A percentile compares a stretch with the other conserved stretches of the same genome.
These are phyloP conservation scores for Momotus momota DNA, from an alignment of 2,797 vertebrate species.

Conservation along the genomic window DNA sequence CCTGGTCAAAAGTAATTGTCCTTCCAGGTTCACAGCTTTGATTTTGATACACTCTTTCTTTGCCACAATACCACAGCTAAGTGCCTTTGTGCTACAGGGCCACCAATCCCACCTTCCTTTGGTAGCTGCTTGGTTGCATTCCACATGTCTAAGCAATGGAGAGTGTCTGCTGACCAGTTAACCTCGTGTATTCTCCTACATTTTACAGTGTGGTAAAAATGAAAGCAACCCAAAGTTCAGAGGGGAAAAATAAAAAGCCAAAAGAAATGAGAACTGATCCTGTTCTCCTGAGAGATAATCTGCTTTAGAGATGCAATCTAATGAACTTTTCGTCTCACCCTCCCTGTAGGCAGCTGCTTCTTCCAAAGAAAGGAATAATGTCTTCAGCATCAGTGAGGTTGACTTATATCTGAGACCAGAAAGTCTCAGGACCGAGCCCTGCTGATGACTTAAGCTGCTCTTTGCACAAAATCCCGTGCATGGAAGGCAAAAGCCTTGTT, in stretches of 20 bases:
- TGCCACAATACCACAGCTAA: background rate
- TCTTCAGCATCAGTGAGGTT: background rate
- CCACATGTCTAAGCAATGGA: background rate
- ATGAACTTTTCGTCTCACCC: background rate
- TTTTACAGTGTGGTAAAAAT: background rate
- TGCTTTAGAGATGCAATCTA: background rate
- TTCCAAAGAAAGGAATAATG: conserved; percentile 22
- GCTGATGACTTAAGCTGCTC: background rate
- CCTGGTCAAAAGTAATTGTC: background rate
- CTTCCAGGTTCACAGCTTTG: background rate
- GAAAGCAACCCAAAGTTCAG: background rate
- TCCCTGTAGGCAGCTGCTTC: background rate
- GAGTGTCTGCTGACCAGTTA: background rate
- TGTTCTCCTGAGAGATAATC: background rate
- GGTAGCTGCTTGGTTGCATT: background rate
- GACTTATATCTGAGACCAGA: background rate
- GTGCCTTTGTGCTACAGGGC: background rate
- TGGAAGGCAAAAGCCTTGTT: background rate
- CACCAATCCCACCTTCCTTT: background rate
- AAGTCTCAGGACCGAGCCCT: background rate
- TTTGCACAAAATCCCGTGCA: background rate
- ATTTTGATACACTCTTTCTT: background rate
- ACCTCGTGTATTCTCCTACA: background rate
- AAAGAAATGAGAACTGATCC: background rate
- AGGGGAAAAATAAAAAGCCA: background rate